Base-by-base conservation (phyloP, 1,140 invertebrate species). In the Pachyrhynchus sulphureomaculatus region DNA sequence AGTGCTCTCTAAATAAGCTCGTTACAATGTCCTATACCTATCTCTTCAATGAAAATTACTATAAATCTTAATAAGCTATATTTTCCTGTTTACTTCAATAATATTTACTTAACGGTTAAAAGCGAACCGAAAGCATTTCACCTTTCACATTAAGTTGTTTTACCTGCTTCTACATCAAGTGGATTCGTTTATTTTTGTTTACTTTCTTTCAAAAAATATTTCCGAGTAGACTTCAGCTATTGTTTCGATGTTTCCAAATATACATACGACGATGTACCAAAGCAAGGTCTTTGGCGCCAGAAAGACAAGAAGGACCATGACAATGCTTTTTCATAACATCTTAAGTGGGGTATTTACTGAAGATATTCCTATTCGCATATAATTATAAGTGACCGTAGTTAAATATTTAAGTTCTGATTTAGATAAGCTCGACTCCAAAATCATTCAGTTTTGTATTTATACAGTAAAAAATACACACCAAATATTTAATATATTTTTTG, bases 151-250 rank as follows among this genome's bases (percentile, higher is more conserved):
- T n/a, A n/a, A n/a, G 24, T 26, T 26, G 8, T 26, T 26, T 26
- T 26, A 26, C 3, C 24, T 26, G 24, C 24, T 26, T 26, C 8
- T 26, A 3, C 24, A 41, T 47, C 2, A 23, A 47, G 6, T 47
- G 23, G 21, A 47, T 47, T 8, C 4, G 44, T 26, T 47, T 47
- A 21, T 47, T 47, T 47, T 47, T 44, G 26, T 47, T 47, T 47
- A 47, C 44, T 12, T 26, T 26, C 24, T 26, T 4, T 26, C 3
- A 3, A 26, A 26, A 26, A 26, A 47, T 26, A 13, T 21, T 29
- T 47, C 15, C 12, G 26, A 47, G 44, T 13, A 12, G 10, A 13
- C 21, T 47, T 47, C 44, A 26, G 21, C 26, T 13, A 47, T 47
- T 47, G 44, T 47, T 26, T 26, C 24, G 24, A 26, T 26, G 24